Base-by-base conservation (phyloP, 2,113 vertebrate genomes). In the mouse (Mus musculus) region DNA sequence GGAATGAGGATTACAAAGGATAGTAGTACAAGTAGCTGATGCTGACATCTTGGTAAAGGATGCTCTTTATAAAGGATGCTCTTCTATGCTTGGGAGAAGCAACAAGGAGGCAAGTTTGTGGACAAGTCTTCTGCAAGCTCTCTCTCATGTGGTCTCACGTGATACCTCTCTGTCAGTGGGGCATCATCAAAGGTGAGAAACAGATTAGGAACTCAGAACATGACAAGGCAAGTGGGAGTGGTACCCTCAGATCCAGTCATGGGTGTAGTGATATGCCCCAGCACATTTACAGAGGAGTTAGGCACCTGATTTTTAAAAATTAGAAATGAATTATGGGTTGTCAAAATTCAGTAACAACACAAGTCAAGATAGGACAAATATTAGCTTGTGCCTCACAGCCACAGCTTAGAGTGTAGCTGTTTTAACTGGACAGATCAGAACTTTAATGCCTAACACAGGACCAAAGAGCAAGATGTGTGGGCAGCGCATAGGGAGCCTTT, bases 291-390 rank as follows among this genome's bases (percentile, higher is more conserved):
- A 72, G 36, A 94, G 72, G 92, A 63, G 3, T 42, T 92, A 42
- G 5, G 63, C 7, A 72, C 5, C 20, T 95, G 26, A 80, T 82
- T 86, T 89, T 92, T 39, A 14, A 30, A 94, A 92, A n/a, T 80
- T 88, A 90, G 52, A 28, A 86, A 75, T n/a, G 54, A 95, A 94
- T 86, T 82, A 77, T 22, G 54, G 39, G 42, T 82, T 90, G 56
- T 12, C 10, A 69, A 69, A 52, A 88, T 88, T 9, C 14, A 73
- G 7, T 46, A 82, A 81, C 88, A 91, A 69, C 12, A 36, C 52
- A 95, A 95, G 61, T 77, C 89, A 20, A 11, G 17, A 26, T 42
- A 22, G 80, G 71, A 81, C 26, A 88, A 67, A 33, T 88, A 20
- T 61, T 52, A 71, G 20, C 54, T 56, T 95, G 6, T 26, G 1